phyloP scores from a whole-genome alignment of 2,113 vertebrate genomes.

The Heterotis niloticus region DNA sequence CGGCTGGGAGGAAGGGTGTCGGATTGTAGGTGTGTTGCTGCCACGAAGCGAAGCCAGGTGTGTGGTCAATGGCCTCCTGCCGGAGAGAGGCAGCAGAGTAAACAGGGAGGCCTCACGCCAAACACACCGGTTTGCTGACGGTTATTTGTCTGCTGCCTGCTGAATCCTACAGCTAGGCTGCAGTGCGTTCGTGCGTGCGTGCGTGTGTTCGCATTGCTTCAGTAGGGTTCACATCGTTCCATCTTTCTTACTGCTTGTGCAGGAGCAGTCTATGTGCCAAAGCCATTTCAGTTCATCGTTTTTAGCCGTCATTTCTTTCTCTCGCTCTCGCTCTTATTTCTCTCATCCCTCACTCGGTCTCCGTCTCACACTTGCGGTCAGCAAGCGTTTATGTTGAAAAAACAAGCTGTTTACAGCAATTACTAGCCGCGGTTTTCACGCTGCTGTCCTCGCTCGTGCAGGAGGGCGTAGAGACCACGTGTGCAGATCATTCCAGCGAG shows the following conservation, averaged over 20 bases:
- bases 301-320: too few relatives aligned
- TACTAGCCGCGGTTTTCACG: conserved; percentile 40
- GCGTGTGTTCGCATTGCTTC: too few relatives aligned
- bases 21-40: neutral
- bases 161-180: too few relatives aligned
- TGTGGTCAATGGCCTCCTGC: neutral
- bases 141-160: neutral
- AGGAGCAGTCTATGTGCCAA: too few relatives aligned
- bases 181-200: too few relatives aligned
- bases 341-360: neutral
- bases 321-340: too few relatives aligned
- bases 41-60: neutral
- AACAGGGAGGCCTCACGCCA: neutral
- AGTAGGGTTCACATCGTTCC: too few relatives aligned
- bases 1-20: neutral
- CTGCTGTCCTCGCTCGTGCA: conserved; percentile 33
- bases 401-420: conserved; percentile 55
- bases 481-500: conserved; percentile 9
- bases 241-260: conserved; percentile 19
- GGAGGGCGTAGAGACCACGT: neutral
- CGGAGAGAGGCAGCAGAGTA: neutral
- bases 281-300: neutral
- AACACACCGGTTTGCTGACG: neutral
- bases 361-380: conserved; percentile 15
- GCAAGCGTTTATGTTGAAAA: conserved; percentile 47